A percentile compares a stretch with the other conserved stretches of the same genome.
Conservation (phyloP, 1,140 invertebrate genomes). For the Cotesia vestalis region DNA sequence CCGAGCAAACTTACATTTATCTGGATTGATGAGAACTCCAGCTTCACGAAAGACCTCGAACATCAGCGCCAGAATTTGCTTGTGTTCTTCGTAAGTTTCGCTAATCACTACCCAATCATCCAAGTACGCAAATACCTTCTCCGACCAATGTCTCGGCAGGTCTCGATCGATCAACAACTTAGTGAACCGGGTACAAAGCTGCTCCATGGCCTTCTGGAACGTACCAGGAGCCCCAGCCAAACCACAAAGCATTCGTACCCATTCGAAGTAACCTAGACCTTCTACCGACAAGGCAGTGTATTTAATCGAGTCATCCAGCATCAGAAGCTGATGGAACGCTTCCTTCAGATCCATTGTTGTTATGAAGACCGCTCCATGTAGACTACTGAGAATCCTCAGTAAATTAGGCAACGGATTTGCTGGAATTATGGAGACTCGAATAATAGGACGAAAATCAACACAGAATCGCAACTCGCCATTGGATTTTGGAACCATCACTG, state of each 20-base stretch:
- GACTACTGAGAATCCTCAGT: conserved; percentile 33
- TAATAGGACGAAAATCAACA: conserved; percentile 26
- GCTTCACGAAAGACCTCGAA: conserved; percentile 23
- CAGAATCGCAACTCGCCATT: conserved; percentile 27
- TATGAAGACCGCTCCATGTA: conserved; percentile 38
- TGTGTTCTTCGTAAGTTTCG: too few species aligned
- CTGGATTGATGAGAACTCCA: conserved; percentile 16
- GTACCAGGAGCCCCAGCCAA: too few species aligned
- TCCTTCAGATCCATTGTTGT: conserved; percentile 50
- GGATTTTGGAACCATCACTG: conserved; percentile 25
- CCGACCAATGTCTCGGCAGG: too few species aligned
- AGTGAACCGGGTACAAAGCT: too few species aligned
- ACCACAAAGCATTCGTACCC: too few species aligned
- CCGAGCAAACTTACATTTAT: conserved; percentile 23
- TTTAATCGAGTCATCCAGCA: too few species aligned
- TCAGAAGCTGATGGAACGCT: conserved; percentile 40
- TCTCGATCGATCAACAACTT: too few species aligned
- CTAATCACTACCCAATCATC: too few species aligned
- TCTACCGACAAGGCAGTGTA: too few species aligned
- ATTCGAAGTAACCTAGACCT: too few species aligned
- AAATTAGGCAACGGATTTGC: conserved; percentile 23
- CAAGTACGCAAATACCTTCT: too few species aligned
- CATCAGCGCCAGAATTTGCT: conserved; percentile 2
- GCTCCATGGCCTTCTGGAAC: too few species aligned
- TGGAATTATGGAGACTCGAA: conserved; percentile 13